Base-by-base conservation (phyloP, 2,888 invertebrate species). In the Euclidia mi region DNA sequence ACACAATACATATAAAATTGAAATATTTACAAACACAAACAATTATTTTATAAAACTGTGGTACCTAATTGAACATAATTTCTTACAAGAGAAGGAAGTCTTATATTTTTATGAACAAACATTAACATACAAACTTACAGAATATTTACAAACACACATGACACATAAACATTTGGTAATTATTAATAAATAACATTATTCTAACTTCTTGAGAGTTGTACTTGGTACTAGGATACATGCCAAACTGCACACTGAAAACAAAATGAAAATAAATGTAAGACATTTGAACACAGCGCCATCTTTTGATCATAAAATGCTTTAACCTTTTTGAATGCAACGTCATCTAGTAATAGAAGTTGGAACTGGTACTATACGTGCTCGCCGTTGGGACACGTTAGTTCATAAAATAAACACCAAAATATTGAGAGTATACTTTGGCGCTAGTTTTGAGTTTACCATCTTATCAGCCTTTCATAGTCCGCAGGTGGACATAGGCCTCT, bases 191-290 rank as follows among this genome's bases (percentile, higher is more conserved):
- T 29, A 14, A 4, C 28, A 42, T 82, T 84, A 94, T 72, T 91
- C 88, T 52, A 94, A 76, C 81, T 91, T 94, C 76, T 94, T 94
- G 66, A 94, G 69, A 3, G 89, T 94, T 17, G 94, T 94, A 55
- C 92, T 91, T 28, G 93, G 94, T n/a, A 94, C 62, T 20, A 93
- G 67, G 68, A 85, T 88, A 65, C 91, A 89, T 1, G 86, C 87
- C 2, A 81, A 18, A 0, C 91, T 92, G 56, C 90, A 89, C 1
- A 78, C 94, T 94, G 90, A 41, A 92, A 90, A 49, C 52, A 60
- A 71, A 71, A 52, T 47, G 41, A 14, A 18, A 42, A 14, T 20
- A 43, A 60, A 35, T 48, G 0, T 14, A 34, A 25, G 4, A 25
- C 7, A n/a, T 25, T 25, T 34, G 0, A 56, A 17, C 37, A 65